Evolutionary conservation across 2,113 vertebrate genomes (phyloP).

Genomic region (Thamnaconus septentrionalis): DNA sequence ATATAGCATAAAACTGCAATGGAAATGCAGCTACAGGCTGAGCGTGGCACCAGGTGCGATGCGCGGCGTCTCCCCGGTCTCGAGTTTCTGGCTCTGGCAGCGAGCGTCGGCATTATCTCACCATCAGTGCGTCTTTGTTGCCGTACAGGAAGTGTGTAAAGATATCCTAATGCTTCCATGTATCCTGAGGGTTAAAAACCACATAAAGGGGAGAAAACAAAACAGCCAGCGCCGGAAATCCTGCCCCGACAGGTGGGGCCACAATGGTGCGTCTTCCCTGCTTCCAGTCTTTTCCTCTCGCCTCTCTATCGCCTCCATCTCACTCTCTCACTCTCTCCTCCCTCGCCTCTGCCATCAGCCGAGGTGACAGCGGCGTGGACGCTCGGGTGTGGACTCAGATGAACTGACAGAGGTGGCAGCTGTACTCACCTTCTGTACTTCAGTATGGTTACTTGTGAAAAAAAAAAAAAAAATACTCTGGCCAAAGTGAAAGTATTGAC

Average conservation of each 20-base stretch:
- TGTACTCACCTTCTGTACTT: too few species aligned
- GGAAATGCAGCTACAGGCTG: background rate
- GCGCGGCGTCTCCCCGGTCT: background rate
- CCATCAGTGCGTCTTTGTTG: constrained; percentile 57
- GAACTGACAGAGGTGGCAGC: too few species aligned
- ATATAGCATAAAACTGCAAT: too few species aligned
- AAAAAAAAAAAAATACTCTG: too few species aligned
- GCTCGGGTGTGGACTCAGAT: too few species aligned
- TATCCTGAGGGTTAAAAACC: constrained; percentile 47
- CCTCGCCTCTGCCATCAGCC: constrained; percentile 2
- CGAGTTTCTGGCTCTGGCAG: constrained; percentile 27
- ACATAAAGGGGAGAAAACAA: constrained; percentile 58
- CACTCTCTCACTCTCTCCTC: background rate
- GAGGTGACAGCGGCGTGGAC: too few species aligned
- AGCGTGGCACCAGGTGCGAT: constrained; percentile 14
- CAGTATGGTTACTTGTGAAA: too few species aligned
- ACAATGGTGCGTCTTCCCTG: constrained; percentile 34
- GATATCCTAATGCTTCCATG: constrained; percentile 33
- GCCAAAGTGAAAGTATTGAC: too few species aligned
- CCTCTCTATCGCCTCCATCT: constrained; percentile 17
- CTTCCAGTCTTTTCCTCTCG: background rate
- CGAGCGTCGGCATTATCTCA: constrained; percentile 30
- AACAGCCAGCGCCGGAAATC: constrained; percentile 49
- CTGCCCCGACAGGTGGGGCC: constrained; percentile 51
- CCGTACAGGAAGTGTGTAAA: constrained; percentile 51